These are phyloP conservation scores for Scaptomyza parva DNA, from an alignment of 2,888 invertebrate species.

Conservation along the genomic window DNA sequence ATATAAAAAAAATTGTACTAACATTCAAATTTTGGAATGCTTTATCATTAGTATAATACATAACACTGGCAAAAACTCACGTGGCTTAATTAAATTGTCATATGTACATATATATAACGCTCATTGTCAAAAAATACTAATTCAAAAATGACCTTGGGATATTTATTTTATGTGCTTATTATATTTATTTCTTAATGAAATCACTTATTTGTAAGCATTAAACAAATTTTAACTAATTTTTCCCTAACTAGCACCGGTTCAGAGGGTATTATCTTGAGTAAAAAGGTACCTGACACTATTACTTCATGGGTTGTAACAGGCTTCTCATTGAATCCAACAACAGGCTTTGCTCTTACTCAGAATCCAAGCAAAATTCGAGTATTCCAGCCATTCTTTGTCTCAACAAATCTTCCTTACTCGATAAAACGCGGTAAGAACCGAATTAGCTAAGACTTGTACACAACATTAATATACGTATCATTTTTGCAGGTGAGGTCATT, in stretches of 20 bases:
- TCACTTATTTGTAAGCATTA: neutral
- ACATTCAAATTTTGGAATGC: neutral
- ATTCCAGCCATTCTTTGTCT: conserved; percentile 93
- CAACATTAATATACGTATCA: neutral
- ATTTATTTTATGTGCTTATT: conserved; percentile 19
- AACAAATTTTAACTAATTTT: neutral
- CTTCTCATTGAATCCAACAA: conserved; percentile 91
- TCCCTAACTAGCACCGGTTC: conserved; percentile 63
- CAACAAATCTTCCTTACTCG: conserved; percentile 94
- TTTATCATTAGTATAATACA: neutral
- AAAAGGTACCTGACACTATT: conserved; percentile 91
- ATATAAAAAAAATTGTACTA: conserved; percentile 1
- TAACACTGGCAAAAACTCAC: neutral
- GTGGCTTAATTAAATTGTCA: neutral
- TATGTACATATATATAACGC: neutral
- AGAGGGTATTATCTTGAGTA: conserved; percentile 73
- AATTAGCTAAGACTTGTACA: neutral
- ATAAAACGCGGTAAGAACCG: conserved; percentile 92
- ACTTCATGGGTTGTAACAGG: conserved; percentile 94
- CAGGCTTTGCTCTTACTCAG: conserved; percentile 91
- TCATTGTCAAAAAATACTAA: conserved; percentile 2
- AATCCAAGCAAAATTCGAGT: conserved; percentile 89
- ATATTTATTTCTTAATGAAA: conserved; percentile 5
- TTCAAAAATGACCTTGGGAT: neutral
- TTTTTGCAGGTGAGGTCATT: conserved; percentile 91